A percentile compares a stretch with the other conserved stretches of the same genome.
Evolutionary conservation across 2,113 vertebrate species (phyloP).

Genomic region (Callipepla squamata): DNA sequence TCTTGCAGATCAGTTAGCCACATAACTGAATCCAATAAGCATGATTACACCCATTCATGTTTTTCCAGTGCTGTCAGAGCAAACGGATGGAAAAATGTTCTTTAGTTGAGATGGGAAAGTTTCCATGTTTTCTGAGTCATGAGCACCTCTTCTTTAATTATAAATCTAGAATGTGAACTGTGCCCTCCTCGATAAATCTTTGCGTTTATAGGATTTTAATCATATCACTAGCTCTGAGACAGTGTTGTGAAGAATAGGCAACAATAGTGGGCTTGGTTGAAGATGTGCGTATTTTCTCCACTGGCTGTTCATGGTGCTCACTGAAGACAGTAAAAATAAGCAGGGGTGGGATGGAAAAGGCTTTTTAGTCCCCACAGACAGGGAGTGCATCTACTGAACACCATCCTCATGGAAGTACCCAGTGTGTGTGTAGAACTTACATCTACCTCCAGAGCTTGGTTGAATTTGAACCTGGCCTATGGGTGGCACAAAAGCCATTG

Average conservation of each 20-base stretch:
- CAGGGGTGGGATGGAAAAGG: neutral
- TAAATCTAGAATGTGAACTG: neutral
- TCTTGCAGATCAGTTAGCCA: neutral
- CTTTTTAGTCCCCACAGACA: neutral
- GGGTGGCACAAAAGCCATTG: neutral
- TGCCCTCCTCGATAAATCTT: neutral
- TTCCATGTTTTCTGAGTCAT: neutral
- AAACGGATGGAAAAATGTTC: neutral
- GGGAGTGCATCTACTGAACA: neutral
- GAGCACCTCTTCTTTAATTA: neutral
- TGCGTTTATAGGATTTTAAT: neutral
- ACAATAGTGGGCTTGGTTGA: neutral
- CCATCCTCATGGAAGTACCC: rapidly evolving
- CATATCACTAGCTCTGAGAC: neutral
- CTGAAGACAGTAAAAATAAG: neutral
- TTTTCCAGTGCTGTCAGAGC: neutral
- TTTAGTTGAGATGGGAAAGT: neutral
- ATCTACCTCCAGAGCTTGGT: neutral
- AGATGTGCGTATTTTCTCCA: neutral
- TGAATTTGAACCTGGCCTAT: neutral
- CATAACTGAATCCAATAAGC: neutral
- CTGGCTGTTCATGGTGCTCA: neutral
- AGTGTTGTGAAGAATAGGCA: neutral
- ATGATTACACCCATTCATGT: neutral
- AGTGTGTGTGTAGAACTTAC: rapidly evolving